These are phyloP conservation scores for Scelioninae gen. 2 DNA, from an alignment of 2,888 invertebrate genomes.

Conservation along the genomic window DNA sequence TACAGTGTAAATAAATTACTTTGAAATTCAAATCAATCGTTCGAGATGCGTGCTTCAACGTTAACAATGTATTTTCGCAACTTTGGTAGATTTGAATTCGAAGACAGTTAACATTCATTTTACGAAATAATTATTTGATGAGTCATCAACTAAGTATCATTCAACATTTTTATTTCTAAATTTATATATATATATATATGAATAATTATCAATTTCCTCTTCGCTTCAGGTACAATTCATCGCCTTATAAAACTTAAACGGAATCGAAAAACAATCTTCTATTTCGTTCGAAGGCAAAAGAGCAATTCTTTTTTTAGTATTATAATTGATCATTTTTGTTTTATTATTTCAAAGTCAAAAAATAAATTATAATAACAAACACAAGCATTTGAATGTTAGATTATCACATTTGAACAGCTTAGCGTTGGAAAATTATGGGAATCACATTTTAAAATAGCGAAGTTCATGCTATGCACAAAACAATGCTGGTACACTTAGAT, in stretches of 20 bases:
- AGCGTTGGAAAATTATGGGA: slow-evolving; percentile 41
- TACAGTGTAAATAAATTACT: slow-evolving; percentile 24
- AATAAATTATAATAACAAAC: slow-evolving; percentile 35
- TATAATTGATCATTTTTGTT: slow-evolving; percentile 42
- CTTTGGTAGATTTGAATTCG: slow-evolving; percentile 44
- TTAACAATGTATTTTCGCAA: slow-evolving; percentile 36
- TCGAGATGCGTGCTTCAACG: slow-evolving; percentile 33
- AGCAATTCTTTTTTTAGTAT: slow-evolving; percentile 42
- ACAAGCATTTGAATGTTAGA: slow-evolving; percentile 26
- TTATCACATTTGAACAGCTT: slow-evolving; percentile 50
- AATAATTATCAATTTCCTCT: slow-evolving; percentile 45
- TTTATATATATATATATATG: slow-evolving; percentile 33
- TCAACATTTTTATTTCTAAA: slow-evolving; percentile 34
- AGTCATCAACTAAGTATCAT: slow-evolving; percentile 51
- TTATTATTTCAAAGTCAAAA: slow-evolving; percentile 8
- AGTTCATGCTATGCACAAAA: slow-evolving; percentile 40
- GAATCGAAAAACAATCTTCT: slow-evolving; percentile 21
- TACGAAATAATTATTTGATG: slow-evolving; percentile 47
- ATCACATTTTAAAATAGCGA: slow-evolving; percentile 32
- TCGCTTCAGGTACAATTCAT: slow-evolving; percentile 56
- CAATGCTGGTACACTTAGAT: slow-evolving; percentile 49
- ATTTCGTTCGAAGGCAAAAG: slow-evolving; percentile 33
- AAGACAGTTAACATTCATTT: slow-evolving; percentile 56
- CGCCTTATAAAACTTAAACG: slow-evolving; percentile 32
- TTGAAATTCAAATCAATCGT: slow-evolving; percentile 30